These are phyloP conservation scores for Staurois parvus DNA, from an alignment of 2,797 vertebrate genomes.

Conservation along the genomic window DNA sequence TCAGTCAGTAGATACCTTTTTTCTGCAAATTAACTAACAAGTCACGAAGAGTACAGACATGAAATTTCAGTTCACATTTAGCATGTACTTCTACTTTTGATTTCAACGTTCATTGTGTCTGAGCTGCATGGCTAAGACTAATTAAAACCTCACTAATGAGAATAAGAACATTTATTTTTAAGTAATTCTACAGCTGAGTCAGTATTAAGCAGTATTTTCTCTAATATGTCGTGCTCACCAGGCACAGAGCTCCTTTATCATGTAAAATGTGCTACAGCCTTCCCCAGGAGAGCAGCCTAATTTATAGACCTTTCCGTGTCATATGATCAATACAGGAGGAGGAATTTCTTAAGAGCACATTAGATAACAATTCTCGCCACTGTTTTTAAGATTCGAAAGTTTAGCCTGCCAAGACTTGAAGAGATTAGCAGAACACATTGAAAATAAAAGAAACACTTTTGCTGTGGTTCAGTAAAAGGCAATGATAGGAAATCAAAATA, in stretches of 20 bases:
- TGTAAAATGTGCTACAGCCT: slow-evolving; percentile 43
- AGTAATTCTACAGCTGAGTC: slow-evolving; percentile 17
- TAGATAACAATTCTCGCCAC: slow-evolving; percentile 44
- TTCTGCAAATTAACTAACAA: not conserved
- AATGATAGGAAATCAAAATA: slow-evolving; percentile 48
- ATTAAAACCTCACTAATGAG: slow-evolving; percentile 33
- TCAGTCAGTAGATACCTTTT: not conserved
- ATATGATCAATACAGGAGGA: slow-evolving; percentile 58
- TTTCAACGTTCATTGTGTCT: slow-evolving; percentile 8
- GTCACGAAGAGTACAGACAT: not conserved
- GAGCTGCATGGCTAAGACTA: slow-evolving; percentile 24
- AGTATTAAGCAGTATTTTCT: slow-evolving; percentile 31
- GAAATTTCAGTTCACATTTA: not conserved
- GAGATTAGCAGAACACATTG: slow-evolving; percentile 32
- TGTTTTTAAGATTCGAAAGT: slow-evolving; percentile 51
- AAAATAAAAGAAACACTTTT: slow-evolving; percentile 36
- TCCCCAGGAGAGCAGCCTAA: slow-evolving; percentile 51
- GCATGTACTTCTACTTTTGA: not conserved
- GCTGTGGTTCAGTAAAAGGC: slow-evolving; percentile 24
- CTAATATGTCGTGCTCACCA: slow-evolving; percentile 27
- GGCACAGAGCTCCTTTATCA: slow-evolving; percentile 44
- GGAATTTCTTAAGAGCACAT: slow-evolving; percentile 36
- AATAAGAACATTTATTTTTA: slow-evolving; percentile 32
- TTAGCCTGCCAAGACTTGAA: slow-evolving; percentile 29
- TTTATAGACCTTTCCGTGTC: slow-evolving; percentile 55